A percentile compares a stretch with the other conserved stretches of the same genome.
Conservation (phyloP, 1,140 invertebrate genomes). For the Dinothrombium tinctorium region DNA sequence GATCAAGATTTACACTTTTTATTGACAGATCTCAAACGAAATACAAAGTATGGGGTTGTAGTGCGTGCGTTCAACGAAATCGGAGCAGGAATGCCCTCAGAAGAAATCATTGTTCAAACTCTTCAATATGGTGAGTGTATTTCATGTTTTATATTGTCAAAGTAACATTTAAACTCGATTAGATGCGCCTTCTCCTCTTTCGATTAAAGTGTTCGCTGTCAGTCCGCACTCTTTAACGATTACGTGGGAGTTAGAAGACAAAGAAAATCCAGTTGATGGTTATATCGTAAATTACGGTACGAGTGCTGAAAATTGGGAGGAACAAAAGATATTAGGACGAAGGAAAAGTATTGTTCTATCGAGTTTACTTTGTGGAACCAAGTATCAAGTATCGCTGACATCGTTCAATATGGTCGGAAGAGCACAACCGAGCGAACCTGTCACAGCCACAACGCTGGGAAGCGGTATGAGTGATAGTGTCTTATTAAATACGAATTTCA, state of each 20-base stretch:
- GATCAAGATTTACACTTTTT: neutral
- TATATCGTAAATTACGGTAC: slow-evolving; percentile 24
- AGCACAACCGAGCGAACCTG: slow-evolving; percentile 18
- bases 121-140: slow-evolving; percentile 12
- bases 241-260: slow-evolving; percentile 18
- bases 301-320: slow-evolving; percentile 32
- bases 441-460: slow-evolving; percentile 22
- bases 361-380: slow-evolving; percentile 42
- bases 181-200: neutral
- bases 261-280: slow-evolving; percentile 15
- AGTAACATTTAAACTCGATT: too few species aligned
- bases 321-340: slow-evolving; percentile 12
- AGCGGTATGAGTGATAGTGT: slow-evolving; percentile 20
- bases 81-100: slow-evolving; percentile 15
- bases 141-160: too few species aligned
- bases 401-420: slow-evolving; percentile 21
- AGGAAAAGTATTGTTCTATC: slow-evolving; percentile 27
- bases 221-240: slow-evolving; percentile 17
- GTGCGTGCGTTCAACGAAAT: slow-evolving; percentile 78
- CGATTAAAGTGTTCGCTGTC: neutral
- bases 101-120: slow-evolving; percentile 11
- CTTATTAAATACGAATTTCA: neutral
- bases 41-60: slow-evolving; percentile 14
- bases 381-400: slow-evolving; percentile 27
- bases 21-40: slow-evolving; percentile 11